phyloP scores from a whole-genome alignment of 1,140 invertebrate genomes.

The Neomicropteryx cornuta region DNA sequence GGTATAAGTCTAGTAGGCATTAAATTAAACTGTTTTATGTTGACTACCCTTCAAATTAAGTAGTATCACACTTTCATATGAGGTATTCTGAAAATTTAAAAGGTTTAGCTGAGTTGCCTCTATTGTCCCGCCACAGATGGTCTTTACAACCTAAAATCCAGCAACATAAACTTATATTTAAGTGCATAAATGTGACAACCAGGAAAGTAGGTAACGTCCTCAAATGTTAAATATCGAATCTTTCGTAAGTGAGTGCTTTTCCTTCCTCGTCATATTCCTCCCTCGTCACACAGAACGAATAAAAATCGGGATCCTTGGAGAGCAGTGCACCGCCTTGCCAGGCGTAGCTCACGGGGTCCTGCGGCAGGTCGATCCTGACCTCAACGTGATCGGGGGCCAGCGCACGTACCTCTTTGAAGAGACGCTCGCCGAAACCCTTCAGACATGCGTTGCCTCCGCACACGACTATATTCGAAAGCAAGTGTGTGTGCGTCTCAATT shows the following conservation, averaged over 20 bases:
- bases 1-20: too few relatives aligned
- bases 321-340: slow-evolving; percentile 80
- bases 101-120: too few relatives aligned
- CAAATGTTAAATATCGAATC: slow-evolving; percentile 51
- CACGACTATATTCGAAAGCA: slow-evolving; percentile 82
- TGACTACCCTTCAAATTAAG: too few relatives aligned
- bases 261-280: slow-evolving; percentile 87
- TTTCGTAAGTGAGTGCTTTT: slow-evolving; percentile 51
- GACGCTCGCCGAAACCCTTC: slow-evolving; percentile 72
- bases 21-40: too few relatives aligned
- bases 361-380: slow-evolving; percentile 48
- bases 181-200: too few relatives aligned
- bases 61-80: too few relatives aligned
- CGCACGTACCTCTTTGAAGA: slow-evolving; percentile 70
- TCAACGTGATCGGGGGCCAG: slow-evolving; percentile 65
- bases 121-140: too few relatives aligned
- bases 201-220: too few relatives aligned
- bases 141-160: too few relatives aligned
- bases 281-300: slow-evolving; percentile 60
- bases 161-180: too few relatives aligned
- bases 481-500: slow-evolving; percentile 66
- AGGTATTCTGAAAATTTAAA: too few relatives aligned
- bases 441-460: slow-evolving; percentile 83
- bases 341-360: slow-evolving; percentile 70
- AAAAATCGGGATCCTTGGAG: slow-evolving; percentile 61